Evolutionary conservation across 1,140 invertebrate species (phyloP).

Genomic region (Acromyrmex charruanus): DNA sequence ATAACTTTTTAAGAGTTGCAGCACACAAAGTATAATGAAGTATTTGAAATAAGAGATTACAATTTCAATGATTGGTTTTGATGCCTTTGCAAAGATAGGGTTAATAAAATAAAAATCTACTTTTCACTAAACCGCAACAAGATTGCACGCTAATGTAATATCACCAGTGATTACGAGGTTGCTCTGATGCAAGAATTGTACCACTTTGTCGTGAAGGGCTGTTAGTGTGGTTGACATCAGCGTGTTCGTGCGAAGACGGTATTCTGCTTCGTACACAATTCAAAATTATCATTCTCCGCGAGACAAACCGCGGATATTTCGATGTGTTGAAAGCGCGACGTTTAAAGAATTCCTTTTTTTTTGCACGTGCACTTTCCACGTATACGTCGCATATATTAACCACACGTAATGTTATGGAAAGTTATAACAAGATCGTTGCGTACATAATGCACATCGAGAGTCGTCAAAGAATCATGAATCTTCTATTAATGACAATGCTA

Average conservation of each 20-base stretch:
- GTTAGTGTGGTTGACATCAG: background rate
- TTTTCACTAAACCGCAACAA: background rate
- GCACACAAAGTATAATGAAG: background rate
- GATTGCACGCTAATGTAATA: slow-evolving; percentile 32
- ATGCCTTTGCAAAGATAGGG: background rate
- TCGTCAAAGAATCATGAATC: slow-evolving; percentile 41
- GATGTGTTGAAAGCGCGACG: slow-evolving; percentile 31
- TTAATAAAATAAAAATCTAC: background rate
- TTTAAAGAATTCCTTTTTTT: slow-evolving; percentile 29
- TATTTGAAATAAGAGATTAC: background rate
- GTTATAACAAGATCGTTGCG: slow-evolving; percentile 30
- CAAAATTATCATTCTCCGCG: slow-evolving; percentile 8
- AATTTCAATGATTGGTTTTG: background rate
- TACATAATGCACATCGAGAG: slow-evolving; percentile 17
- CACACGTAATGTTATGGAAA: slow-evolving; percentile 34
- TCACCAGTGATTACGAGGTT: slow-evolving; percentile 30
- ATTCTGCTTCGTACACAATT: slow-evolving; percentile 18
- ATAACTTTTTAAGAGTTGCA: background rate
- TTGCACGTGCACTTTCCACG: background rate
- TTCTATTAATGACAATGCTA: background rate
- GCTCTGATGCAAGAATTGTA: slow-evolving; percentile 36
- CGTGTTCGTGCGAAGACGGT: background rate
- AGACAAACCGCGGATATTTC: slow-evolving; percentile 5
- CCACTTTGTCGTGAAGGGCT: slow-evolving; percentile 26
- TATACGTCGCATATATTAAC: slow-evolving; percentile 28